Conservation (phyloP, 2,797 vertebrate genomes). For the Rhinoraja longicauda region DNA sequence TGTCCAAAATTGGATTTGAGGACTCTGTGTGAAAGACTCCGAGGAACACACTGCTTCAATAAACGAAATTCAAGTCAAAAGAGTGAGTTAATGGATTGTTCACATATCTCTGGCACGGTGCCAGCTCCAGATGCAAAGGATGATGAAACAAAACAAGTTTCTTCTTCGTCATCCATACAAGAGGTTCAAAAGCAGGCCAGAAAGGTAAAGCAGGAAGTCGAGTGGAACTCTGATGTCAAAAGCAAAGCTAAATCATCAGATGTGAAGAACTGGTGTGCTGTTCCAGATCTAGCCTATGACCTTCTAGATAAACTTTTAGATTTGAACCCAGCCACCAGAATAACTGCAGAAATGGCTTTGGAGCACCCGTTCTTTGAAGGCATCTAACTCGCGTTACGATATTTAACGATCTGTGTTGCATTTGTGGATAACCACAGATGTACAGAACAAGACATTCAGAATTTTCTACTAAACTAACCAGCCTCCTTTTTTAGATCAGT, state of each 20-base stretch:
- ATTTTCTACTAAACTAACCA: not conserved
- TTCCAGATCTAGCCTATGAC: slow-evolving; percentile 80
- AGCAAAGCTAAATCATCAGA: slow-evolving; percentile 40
- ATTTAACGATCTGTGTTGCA: not conserved
- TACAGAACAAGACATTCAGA: not conserved
- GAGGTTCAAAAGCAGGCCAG: slow-evolving; percentile 9
- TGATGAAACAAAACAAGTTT: not conserved
- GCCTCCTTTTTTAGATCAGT: not conserved
- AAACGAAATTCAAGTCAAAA: slow-evolving; percentile 37
- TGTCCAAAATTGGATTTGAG: slow-evolving; percentile 81
- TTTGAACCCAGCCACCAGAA: slow-evolving; percentile 83
- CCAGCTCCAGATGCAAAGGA: not conserved
- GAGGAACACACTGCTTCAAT: slow-evolving; percentile 54
- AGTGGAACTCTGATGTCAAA: slow-evolving; percentile 39
- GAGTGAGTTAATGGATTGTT: not conserved
- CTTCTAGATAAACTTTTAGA: slow-evolving; percentile 86
- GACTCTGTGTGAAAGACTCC: slow-evolving; percentile 78
- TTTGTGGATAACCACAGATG: not conserved
- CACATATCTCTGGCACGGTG: not conserved
- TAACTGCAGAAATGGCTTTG: slow-evolving; percentile 77
- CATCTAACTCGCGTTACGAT: slow-evolving; percentile 40
- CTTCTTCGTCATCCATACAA: not conserved
- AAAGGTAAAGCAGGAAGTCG: slow-evolving; percentile 41
- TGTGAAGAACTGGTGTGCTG: slow-evolving; percentile 70
- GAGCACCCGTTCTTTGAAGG: slow-evolving; percentile 77